These are phyloP conservation scores for Turritopsis dohrnii DNA, from an alignment of 30 jellyfish, hydroid and myxozoan genomes.

Conservation along the genomic window DNA sequence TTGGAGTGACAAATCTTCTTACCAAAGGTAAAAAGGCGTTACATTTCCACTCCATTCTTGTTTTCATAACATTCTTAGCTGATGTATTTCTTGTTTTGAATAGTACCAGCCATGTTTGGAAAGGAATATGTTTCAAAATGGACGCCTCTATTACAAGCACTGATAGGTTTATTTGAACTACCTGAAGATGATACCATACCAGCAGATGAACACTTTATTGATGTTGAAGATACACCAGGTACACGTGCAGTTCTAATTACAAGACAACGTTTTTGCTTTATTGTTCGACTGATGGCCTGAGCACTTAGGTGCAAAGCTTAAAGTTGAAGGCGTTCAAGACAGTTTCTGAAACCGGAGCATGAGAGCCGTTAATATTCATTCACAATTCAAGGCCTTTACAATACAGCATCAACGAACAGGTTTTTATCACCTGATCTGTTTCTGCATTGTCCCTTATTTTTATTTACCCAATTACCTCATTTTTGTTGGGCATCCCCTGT, in stretches of 20 bases:
- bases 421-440: too few species aligned
- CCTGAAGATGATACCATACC: slow-evolving; percentile 92
- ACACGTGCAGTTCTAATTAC: too few species aligned
- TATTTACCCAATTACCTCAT: too few species aligned
- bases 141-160: slow-evolving; percentile 75
- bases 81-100: not conserved
- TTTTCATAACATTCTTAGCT: not conserved
- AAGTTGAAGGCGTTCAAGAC: too few species aligned
- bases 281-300: too few species aligned
- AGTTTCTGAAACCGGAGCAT: too few species aligned
- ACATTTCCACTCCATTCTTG: not conserved
- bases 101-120: slow-evolving; percentile 37
- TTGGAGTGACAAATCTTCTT: slow-evolving; percentile 71
- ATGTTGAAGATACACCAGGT: slow-evolving; percentile 98
- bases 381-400: too few species aligned
- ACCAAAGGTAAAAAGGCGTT: slow-evolving; percentile 48
- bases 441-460: too few species aligned
- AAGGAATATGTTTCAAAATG: slow-evolving; percentile 21
- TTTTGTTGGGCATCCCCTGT: not conserved
- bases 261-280: too few species aligned
- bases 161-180: slow-evolving; percentile 81
- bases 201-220: slow-evolving; percentile 93
- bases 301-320: too few species aligned
- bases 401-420: too few species aligned
- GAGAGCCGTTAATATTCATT: too few species aligned